phyloP scores from a whole-genome alignment of 2,888 invertebrate species.

The Petrolisthes manimaculis region DNA sequence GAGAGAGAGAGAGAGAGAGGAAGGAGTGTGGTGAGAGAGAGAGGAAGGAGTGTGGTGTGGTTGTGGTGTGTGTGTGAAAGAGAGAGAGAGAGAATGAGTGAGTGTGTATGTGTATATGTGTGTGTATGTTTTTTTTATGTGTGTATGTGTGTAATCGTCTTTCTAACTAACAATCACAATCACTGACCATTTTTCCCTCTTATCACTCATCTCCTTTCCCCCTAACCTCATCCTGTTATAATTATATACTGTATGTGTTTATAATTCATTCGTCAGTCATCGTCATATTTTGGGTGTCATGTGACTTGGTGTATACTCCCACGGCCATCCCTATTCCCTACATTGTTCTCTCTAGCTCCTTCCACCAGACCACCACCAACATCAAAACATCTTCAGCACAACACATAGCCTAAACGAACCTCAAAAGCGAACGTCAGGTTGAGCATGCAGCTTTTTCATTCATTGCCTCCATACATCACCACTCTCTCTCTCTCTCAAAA shows the following conservation, averaged over 20 bases:
- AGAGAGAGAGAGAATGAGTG: background rate
- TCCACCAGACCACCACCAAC: background rate
- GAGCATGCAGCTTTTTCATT: background rate
- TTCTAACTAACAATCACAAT: no score
- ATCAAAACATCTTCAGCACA: background rate
- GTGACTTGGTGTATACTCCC: background rate
- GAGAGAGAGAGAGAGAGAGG: background rate
- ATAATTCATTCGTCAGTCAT: no score
- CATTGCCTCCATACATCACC: background rate
- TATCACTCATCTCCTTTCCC: background rate
- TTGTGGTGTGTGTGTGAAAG: background rate
- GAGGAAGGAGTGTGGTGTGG: no score
- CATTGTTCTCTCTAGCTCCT: background rate
- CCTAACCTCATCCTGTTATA: background rate
- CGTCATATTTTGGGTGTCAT: no score
- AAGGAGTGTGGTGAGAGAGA: no score
- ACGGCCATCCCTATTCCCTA: background rate
- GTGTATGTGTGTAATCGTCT: no score
- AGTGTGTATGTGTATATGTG: background rate
- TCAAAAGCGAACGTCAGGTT: background rate
- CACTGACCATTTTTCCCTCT: no score
- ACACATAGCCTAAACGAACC: background rate
- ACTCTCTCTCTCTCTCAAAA: no score
- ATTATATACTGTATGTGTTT: background rate
- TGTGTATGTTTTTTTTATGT: no score